These are phyloP conservation scores for Dryococelus australis DNA, from an alignment of 2,888 invertebrate species.

Conservation along the genomic window DNA sequence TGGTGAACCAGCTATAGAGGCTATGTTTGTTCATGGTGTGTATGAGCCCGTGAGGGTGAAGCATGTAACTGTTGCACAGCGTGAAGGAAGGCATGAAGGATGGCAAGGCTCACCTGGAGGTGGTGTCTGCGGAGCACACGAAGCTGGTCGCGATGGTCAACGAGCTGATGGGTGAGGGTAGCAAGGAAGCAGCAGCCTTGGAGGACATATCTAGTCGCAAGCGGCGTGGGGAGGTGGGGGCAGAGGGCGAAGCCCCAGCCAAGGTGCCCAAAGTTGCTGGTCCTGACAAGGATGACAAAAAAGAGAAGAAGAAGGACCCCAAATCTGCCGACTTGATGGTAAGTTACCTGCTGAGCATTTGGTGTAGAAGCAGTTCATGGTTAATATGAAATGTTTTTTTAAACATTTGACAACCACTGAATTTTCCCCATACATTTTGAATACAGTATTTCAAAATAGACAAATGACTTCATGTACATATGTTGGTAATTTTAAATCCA, in stretches of 20 bases:
- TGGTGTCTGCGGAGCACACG: conserved; percentile 65
- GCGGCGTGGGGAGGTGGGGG: conserved; percentile 54
- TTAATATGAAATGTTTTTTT: too few relatives aligned
- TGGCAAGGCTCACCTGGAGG: conserved; percentile 59
- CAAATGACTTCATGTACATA: too few relatives aligned
- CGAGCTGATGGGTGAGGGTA: conserved; percentile 52
- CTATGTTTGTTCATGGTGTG: too few relatives aligned
- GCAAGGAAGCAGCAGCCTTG: conserved; percentile 43
- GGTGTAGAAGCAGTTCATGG: too few relatives aligned
- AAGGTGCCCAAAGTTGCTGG: conserved; percentile 60
- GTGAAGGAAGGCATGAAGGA: conserved; percentile 62
- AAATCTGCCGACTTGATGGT: conserved; percentile 76
- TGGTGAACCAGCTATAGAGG: too few relatives aligned
- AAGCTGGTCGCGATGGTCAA: conserved; percentile 65
- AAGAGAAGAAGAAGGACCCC: conserved; percentile 62
- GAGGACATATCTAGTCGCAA: conserved; percentile 60
- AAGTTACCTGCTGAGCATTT: conserved; percentile 47
- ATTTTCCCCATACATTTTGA: too few relatives aligned
- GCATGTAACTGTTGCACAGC: conserved; percentile 47
- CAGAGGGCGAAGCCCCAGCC: conserved; percentile 49
- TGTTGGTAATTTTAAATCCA: too few relatives aligned
- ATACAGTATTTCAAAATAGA: too few relatives aligned
- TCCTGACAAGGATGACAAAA: conserved; percentile 65
- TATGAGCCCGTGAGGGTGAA: too few relatives aligned
- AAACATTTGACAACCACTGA: too few relatives aligned